Conservation (phyloP, 2,113 vertebrate genomes). For the Perccottus glenii region DNA sequence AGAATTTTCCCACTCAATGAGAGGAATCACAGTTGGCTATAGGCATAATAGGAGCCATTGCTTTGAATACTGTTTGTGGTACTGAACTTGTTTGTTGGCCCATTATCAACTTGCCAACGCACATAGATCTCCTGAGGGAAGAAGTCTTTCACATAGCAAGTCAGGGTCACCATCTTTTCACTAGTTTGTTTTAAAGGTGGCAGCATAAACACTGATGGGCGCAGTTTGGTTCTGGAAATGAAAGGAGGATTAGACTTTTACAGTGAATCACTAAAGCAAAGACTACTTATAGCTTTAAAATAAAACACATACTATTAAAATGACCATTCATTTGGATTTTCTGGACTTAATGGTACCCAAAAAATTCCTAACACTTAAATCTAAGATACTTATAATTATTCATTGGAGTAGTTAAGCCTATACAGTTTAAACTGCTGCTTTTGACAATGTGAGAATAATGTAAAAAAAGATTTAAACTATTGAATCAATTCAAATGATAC, state of each 20-base stretch:
- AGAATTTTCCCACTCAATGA: slow-evolving; percentile 34
- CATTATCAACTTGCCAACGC: slow-evolving; percentile 75
- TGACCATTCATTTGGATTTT: no score
- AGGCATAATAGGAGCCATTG: slow-evolving; percentile 54
- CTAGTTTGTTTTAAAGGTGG: slow-evolving; percentile 63
- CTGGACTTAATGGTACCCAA: no score
- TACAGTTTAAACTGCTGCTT: no score
- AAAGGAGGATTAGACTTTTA: slow-evolving; percentile 54
- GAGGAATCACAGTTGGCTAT: slow-evolving; percentile 64
- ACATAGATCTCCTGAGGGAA: slow-evolving; percentile 70
- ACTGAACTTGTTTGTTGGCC: background rate
- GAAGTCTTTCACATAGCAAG: slow-evolving; percentile 81
- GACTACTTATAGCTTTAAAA: background rate
- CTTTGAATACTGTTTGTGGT: slow-evolving; percentile 58
- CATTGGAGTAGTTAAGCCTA: no score
- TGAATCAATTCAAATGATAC: no score
- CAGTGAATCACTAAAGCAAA: background rate
- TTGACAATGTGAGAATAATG: no score
- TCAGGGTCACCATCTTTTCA: slow-evolving; percentile 65
- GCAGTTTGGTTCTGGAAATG: slow-evolving; percentile 23
- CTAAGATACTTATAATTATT: no score
- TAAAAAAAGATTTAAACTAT: no score
- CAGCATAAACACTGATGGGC: slow-evolving; percentile 74
- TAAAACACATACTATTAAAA: no score
- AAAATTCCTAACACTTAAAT: no score